Evolutionary conservation across 2,888 invertebrate species (phyloP).

Genomic region (Ceratothoa steindachneri): DNA sequence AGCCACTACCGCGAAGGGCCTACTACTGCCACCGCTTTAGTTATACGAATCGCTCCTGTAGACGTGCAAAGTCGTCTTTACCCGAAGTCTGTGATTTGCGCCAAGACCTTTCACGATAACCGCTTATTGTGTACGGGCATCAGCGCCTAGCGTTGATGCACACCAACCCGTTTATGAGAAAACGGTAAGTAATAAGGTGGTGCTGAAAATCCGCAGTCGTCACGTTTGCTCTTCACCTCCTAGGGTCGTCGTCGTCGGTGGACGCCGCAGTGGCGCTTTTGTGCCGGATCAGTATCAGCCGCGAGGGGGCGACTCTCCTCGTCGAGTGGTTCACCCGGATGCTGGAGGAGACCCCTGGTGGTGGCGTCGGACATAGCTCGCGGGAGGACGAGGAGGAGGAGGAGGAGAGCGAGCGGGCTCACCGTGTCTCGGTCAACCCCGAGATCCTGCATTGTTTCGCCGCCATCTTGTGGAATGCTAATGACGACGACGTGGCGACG

Average conservation of each 20-base stretch:
- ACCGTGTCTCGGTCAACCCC: slow-evolving; percentile 24
- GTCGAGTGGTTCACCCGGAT: slow-evolving; percentile 64
- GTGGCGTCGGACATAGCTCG: not conserved
- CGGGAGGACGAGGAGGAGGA: not conserved
- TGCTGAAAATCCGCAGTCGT: too few species aligned
- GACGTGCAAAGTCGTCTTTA: too few species aligned
- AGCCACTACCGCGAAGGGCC: too few species aligned
- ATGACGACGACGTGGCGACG: slow-evolving; percentile 61
- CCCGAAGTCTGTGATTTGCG: too few species aligned
- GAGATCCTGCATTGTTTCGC: slow-evolving; percentile 66
- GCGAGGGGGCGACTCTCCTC: slow-evolving; percentile 64
- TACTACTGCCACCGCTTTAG: too few species aligned
- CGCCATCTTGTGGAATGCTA: slow-evolving; percentile 72
- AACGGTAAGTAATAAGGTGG: too few species aligned
- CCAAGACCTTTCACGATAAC: too few species aligned
- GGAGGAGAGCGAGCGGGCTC: slow-evolving; percentile 41
- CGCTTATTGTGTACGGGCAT: too few species aligned
- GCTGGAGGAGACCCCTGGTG: slow-evolving; percentile 14
- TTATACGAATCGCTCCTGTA: too few species aligned
- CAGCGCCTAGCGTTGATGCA: too few species aligned
- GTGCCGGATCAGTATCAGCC: slow-evolving; percentile 62
- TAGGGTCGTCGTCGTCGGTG: slow-evolving; percentile 51
- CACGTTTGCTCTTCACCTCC: too few species aligned
- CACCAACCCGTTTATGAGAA: too few species aligned
- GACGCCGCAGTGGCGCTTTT: slow-evolving; percentile 67